Conservation (phyloP, 2,797 vertebrate genomes). For the Mico argentatus region DNA sequence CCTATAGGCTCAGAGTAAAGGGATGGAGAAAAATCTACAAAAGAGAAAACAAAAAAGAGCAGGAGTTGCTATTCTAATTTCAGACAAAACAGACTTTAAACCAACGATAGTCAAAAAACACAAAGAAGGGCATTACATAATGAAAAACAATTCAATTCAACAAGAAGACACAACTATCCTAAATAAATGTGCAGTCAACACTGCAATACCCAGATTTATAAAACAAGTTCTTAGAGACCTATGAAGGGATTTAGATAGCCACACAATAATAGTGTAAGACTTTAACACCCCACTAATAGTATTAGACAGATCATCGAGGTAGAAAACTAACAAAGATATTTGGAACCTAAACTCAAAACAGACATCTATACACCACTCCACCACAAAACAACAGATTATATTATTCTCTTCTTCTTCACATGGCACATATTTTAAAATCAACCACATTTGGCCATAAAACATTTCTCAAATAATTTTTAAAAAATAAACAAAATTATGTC, state of each 20-base stretch:
- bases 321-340: not conserved
- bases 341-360: not conserved
- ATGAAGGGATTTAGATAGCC: not conserved
- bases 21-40: not conserved
- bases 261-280: not conserved
- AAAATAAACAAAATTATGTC: not conserved
- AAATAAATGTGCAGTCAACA: not conserved
- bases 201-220: not conserved
- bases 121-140: not conserved
- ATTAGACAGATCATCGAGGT: not conserved
- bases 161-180: not conserved
- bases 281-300: not conserved
- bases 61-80: not conserved
- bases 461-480: not conserved
- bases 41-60: not conserved
- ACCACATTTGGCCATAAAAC: not conserved
- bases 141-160: not conserved
- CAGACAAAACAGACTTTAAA: not conserved
- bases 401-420: not conserved
- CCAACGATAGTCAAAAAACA: not conserved
- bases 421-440: not conserved
- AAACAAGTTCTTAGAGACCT: not conserved
- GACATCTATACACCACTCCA: not conserved
- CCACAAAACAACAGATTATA: not conserved
- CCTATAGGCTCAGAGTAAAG: not conserved